Evolutionary conservation across 2,113 vertebrate species (phyloP).

Genomic region (Apteryx owenii): DNA sequence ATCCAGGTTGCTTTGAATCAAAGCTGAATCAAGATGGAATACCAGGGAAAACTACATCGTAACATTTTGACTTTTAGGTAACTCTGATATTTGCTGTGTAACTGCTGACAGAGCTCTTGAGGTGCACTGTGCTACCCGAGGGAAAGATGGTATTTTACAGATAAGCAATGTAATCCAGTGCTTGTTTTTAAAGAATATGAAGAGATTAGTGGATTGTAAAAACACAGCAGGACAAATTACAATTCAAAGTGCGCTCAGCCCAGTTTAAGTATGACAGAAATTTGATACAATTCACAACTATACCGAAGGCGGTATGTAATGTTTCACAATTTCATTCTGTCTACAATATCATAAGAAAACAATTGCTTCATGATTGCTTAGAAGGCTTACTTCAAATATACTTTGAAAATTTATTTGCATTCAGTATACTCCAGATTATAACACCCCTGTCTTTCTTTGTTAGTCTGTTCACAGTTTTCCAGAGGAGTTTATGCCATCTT

Average conservation of each 20-base stretch:
- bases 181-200: neutral
- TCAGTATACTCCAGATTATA: neutral
- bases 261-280: neutral
- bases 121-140: neutral
- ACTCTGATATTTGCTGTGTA: neutral
- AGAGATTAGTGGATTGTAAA: neutral
- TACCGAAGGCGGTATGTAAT: neutral
- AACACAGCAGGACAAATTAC: neutral
- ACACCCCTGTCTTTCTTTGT: constrained; percentile 57
- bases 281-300: neutral
- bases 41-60: neutral
- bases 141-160: neutral
- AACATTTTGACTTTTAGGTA: neutral
- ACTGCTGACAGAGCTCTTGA: neutral
- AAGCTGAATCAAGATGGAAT: neutral
- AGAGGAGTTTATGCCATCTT: constrained; percentile 98
- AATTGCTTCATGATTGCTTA: neutral
- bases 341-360: neutral
- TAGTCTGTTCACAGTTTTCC: constrained; percentile 99
- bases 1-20: neutral
- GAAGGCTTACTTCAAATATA: neutral
- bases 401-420: neutral
- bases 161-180: neutral
- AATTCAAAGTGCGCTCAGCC: neutral
- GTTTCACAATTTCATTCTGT: neutral